phyloP scores from a whole-genome alignment of 1,140 invertebrate genomes.

The Zophobas morio region DNA sequence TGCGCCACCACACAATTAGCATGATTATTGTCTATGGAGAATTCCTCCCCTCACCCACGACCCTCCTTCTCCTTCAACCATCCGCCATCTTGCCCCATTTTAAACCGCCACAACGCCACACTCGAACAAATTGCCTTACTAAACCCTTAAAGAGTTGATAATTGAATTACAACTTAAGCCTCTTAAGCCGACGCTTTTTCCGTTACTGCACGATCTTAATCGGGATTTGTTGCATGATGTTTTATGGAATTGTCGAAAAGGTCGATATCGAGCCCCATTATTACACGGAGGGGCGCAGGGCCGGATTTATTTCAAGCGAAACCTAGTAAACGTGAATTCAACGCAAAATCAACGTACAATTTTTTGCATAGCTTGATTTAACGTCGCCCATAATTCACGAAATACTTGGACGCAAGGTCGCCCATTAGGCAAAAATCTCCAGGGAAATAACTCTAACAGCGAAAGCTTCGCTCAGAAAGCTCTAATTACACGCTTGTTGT shows the following conservation, averaged over 20 bases:
- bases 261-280: not conserved
- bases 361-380: too few relatives aligned
- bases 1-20: too few relatives aligned
- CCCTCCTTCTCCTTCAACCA: not conserved
- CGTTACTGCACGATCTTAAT: not conserved
- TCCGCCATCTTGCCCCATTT: conserved; percentile 7
- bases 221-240: conserved; percentile 3
- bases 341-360: too few relatives aligned
- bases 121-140: not conserved
- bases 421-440: not conserved
- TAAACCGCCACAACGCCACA: not conserved
- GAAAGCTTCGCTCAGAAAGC: not conserved
- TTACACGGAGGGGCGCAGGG: not conserved
- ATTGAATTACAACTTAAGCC: conserved; percentile 34
- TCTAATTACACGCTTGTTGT: not conserved
- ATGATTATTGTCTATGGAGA: too few relatives aligned
- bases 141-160: conserved; percentile 9
- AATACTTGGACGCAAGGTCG: not conserved
- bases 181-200: conserved; percentile 1
- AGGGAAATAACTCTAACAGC: not conserved
- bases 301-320: too few relatives aligned
- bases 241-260: not conserved
- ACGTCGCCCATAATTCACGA: too few relatives aligned
- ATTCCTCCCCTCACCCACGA: too few relatives aligned
- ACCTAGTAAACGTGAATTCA: too few relatives aligned